Conservation (phyloP, 2,797 vertebrate species). For the Anguilla anguilla region DNA sequence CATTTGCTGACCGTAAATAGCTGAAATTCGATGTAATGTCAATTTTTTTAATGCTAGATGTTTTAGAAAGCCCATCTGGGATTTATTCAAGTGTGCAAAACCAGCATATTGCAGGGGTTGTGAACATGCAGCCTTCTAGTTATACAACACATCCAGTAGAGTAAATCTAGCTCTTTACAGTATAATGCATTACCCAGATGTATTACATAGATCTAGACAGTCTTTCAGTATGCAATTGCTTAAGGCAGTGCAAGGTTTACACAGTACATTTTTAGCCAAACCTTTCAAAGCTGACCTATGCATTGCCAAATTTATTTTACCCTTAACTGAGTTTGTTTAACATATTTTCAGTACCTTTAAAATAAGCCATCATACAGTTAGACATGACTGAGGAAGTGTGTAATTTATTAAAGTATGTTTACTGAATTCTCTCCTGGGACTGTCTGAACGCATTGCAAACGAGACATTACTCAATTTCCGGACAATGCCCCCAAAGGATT, state of each 20-base stretch:
- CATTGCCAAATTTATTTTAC: background rate
- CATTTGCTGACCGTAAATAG: background rate
- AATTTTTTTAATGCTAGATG: background rate
- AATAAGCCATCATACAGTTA: background rate
- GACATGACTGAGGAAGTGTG: background rate
- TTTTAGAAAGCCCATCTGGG: background rate
- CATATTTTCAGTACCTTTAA: background rate
- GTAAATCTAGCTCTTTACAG: background rate
- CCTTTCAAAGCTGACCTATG: background rate
- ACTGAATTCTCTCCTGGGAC: background rate
- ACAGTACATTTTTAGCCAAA: background rate
- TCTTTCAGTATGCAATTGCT: background rate
- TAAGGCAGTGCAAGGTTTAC: background rate
- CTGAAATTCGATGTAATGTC: background rate
- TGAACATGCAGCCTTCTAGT: background rate
- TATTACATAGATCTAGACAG: background rate
- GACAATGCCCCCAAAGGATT: conserved; percentile 9
- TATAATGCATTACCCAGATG: background rate
- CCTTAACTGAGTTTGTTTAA: background rate
- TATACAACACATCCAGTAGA: background rate
- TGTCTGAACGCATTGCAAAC: background rate
- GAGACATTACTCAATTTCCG: background rate
- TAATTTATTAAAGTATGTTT: background rate
- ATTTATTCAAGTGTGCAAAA: background rate
- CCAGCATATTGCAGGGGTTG: background rate